Base-by-base conservation (phyloP, 2,888 invertebrate genomes). In the Allygus modestus region DNA sequence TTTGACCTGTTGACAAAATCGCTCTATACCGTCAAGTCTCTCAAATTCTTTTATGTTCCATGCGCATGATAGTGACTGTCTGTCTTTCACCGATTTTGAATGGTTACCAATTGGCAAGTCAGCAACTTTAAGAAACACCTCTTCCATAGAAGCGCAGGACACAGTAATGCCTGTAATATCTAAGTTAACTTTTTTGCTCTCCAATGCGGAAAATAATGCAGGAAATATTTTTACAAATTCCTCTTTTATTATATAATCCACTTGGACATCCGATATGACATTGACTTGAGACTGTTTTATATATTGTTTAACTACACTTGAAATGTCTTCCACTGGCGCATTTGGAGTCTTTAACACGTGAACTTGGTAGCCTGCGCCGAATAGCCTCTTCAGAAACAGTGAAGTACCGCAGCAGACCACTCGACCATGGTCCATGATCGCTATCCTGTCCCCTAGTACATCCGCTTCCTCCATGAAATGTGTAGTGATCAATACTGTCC, bases 401-500 rank as follows among this genome's bases (percentile, higher is more conserved):
- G 97, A 93, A 0, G 97, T 95, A 33, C 97, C 98, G 89, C 94
- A 94, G 89, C 96, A 96, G 87, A 93, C 93, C 77, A 98, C 91
- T 43, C 90, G 90, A 20, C 97, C 97, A 84, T 92, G 91, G 87
- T 95, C 94, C 90, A 98, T 93, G 86, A 98, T 97, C 0, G 96
- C 97, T 87, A 98, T 96, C 88, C 96, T 93, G 91, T 98, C 97
- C 0, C 97, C 98, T 2, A 98, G 92, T 65, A 96, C 94, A 90
- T 98, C 98, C 1, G 98, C 98, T 90, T 98, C 98, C 90, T 98
- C 98, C 97, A 98, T 98, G 90, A 96, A 97, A 91, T 98, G 98
- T 0, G 98, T 98, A 17, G 97, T 96, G 77, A 98, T 93, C 17
- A 98, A 91, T 87, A 98, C 95, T 0, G 97, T 97, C 87, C 96